Percentiles rank a stretch among this genome's conserved stretches.
Evolutionary conservation across 1,140 invertebrate species (phyloP).

Genomic region (Rhagoletis pomonella): DNA sequence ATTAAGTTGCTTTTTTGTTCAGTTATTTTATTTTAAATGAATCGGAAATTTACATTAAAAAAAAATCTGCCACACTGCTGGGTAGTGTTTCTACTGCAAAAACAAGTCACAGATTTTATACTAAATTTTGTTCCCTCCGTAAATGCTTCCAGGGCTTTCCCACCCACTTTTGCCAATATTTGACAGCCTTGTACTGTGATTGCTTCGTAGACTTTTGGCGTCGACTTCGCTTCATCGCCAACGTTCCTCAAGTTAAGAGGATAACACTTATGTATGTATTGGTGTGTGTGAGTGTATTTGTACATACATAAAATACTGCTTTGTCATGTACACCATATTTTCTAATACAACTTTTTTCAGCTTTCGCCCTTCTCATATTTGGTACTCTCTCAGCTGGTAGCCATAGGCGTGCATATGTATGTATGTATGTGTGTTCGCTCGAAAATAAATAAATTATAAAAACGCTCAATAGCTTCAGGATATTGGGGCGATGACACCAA

Average conservation of each 20-base stretch:
- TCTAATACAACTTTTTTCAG: neutral
- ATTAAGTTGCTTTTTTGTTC: no score
- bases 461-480: constrained; percentile 32
- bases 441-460: constrained; percentile 31
- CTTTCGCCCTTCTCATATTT: neutral
- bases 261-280: neutral
- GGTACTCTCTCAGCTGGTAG: no score
- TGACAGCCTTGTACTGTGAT: neutral
- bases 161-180: neutral
- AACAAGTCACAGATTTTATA: neutral
- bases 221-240: neutral
- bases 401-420: neutral
- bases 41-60: no score
- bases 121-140: neutral
- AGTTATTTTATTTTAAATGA: no score
- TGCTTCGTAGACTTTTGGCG: neutral
- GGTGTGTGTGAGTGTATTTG: neutral
- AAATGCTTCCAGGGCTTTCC: neutral
- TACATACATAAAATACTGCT: neutral
- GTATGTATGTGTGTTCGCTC: neutral
- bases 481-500: constrained; percentile 34
- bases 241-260: neutral
- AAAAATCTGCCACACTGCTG: no score
- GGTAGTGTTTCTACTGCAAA: no score
- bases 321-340: constrained; percentile 24